These are phyloP conservation scores for Rhinoderma darwinii DNA, from an alignment of 2,113 vertebrate genomes.

Conservation along the genomic window DNA sequence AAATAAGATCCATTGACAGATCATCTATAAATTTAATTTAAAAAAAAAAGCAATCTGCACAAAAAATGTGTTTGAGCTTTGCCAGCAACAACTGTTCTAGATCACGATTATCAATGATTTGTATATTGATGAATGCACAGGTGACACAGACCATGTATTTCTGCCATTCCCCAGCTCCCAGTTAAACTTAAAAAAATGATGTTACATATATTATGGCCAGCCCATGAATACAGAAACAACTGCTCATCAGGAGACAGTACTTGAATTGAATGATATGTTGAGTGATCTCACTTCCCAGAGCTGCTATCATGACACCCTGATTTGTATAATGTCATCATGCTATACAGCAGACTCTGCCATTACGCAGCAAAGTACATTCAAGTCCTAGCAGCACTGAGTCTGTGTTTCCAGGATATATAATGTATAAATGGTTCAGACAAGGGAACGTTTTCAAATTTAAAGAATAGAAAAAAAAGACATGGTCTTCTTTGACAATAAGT, in stretches of 20 bases:
- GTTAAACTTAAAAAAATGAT: neutral
- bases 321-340: conserved; percentile 6
- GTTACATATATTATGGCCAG: neutral
- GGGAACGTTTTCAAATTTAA: neutral
- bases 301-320: neutral
- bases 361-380: neutral
- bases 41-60: too few species aligned
- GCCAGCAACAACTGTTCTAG: too few species aligned
- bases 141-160: neutral
- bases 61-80: too few species aligned
- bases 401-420: neutral
- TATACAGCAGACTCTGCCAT: neutral
- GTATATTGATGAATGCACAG: neutral
- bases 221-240: neutral
- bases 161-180: neutral
- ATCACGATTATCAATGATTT: neutral
- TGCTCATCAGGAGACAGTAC: neutral
- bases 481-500: neutral
- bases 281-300: neutral
- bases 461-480: neutral
- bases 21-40: too few species aligned
- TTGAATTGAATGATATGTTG: neutral
- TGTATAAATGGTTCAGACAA: neutral
- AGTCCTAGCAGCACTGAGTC: neutral
- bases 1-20: too few species aligned